phyloP scores from a whole-genome alignment of 1,140 invertebrate genomes.

The Oedothorax gibbosus region DNA sequence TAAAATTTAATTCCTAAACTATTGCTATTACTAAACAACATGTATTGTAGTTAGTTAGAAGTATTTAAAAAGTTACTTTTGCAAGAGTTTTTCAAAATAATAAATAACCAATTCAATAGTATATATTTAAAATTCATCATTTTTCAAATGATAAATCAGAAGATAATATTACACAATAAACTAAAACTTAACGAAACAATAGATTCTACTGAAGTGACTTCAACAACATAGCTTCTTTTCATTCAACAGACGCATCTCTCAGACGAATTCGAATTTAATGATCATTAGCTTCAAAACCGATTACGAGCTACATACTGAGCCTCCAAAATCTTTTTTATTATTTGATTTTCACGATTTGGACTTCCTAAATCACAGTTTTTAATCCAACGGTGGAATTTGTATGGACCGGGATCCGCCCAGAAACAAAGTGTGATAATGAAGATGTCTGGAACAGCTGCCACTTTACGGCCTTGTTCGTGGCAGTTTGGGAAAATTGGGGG shows the following conservation, averaged over 20 bases:
- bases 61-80: too few relatives aligned
- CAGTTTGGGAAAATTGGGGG: not conserved
- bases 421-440: slow-evolving; percentile 35
- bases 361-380: not conserved
- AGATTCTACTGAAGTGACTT: too few relatives aligned
- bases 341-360: not conserved
- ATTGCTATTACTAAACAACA: too few relatives aligned
- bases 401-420: not conserved
- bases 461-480: not conserved
- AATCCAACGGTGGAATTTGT: slow-evolving; percentile 27
- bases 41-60: too few relatives aligned
- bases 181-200: too few relatives aligned
- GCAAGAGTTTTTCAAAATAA: too few relatives aligned
- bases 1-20: too few relatives aligned
- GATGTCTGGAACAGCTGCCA: slow-evolving; percentile 20
- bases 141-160: too few relatives aligned
- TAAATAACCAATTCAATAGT: too few relatives aligned
- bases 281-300: slow-evolving; percentile 4
- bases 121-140: too few relatives aligned
- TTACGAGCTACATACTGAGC: not conserved
- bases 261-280: slow-evolving; percentile 29
- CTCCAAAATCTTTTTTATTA: not conserved
- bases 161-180: too few relatives aligned
- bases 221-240: too few relatives aligned
- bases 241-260: not conserved